Percentiles rank a stretch among this genome's conserved stretches.
Evolutionary conservation across 2,797 vertebrate species (phyloP).

Genomic region (Sebastes goodei): DNA sequence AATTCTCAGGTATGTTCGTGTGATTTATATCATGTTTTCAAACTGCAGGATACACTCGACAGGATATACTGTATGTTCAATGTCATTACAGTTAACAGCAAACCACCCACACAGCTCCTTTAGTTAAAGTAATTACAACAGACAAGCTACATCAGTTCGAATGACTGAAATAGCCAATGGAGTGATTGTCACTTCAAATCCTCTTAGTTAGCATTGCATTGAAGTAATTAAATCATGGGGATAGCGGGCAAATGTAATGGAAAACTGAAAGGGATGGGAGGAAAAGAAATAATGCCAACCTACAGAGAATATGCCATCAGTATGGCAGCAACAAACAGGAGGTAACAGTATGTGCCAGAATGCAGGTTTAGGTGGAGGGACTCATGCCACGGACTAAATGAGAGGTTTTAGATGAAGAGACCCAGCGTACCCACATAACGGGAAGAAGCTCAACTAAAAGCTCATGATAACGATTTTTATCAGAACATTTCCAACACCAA

Average conservation of each 20-base stretch:
- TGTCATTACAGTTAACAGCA: background rate
- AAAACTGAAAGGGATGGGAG: background rate
- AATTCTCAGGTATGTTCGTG: background rate
- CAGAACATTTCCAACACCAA: no score
- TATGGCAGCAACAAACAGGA: background rate
- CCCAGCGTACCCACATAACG: no score
- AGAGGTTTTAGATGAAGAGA: background rate
- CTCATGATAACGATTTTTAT: no score
- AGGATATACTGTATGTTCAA: background rate
- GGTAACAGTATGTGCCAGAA: background rate
- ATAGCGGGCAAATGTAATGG: background rate
- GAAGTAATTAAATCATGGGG: background rate
- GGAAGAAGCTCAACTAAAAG: no score
- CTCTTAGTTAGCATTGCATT: background rate
- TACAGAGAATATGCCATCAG: background rate
- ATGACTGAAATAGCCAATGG: background rate
- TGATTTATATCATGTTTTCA: background rate
- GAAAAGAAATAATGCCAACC: background rate
- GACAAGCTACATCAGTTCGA: background rate
- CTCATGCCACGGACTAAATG: background rate
- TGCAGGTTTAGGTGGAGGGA: background rate
- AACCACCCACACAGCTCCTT: rapidly evolving
- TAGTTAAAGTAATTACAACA: background rate
- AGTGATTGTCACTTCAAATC: background rate
- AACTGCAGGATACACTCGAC: background rate